Evolutionary conservation across 2,113 vertebrate species (phyloP).

Genomic region (Bos javanicus): DNA sequence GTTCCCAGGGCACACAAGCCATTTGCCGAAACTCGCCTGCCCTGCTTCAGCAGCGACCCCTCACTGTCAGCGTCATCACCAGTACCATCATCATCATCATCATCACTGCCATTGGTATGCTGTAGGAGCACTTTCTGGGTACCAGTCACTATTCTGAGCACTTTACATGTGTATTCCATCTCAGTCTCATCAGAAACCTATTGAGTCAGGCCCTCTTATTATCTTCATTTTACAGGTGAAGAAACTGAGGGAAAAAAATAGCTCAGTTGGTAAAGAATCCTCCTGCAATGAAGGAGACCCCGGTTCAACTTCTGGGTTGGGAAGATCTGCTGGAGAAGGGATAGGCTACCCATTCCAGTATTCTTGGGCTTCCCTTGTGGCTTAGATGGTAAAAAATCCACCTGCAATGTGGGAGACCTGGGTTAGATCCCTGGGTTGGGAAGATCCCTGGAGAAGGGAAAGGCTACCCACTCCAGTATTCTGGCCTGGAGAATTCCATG

Average conservation of each 20-base stretch:
- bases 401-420: not conserved
- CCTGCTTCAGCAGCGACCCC: not conserved
- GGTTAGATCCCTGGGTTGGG: not conserved
- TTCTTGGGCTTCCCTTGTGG: not conserved
- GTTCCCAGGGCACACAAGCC: not conserved
- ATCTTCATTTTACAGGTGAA: not conserved
- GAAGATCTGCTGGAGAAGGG: not conserved
- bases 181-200: not conserved
- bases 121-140: not conserved
- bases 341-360: not conserved
- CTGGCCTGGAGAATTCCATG: not conserved
- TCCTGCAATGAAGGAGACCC: not conserved
- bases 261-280: not conserved
- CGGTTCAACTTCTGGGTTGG: rapidly evolving
- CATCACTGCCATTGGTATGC: not conserved
- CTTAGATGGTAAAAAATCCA: not conserved
- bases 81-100: not conserved
- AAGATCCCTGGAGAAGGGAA: not conserved
- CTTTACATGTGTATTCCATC: not conserved
- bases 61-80: not conserved
- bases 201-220: not conserved
- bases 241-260: not conserved
- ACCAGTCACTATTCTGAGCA: not conserved
- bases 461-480: not conserved
- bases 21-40: not conserved